Percentiles rank a stretch among this genome's conserved stretches.
Conservation (phyloP, 1,140 invertebrate genomes). For the Eumeta japonica region DNA sequence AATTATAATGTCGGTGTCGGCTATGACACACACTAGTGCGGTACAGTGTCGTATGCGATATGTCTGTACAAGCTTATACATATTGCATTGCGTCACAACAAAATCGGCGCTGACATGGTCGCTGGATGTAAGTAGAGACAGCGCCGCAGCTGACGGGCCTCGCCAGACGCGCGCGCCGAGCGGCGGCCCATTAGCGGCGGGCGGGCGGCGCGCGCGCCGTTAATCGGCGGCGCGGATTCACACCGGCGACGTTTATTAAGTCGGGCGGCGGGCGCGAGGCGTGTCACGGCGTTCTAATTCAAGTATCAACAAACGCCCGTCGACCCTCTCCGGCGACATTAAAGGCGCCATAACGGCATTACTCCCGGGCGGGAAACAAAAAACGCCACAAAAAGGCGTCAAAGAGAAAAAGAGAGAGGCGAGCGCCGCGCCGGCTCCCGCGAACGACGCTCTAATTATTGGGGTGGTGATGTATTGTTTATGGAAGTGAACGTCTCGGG, state of each 20-base stretch:
- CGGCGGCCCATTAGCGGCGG: no score
- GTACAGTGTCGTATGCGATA: no score
- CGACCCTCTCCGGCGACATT: slow-evolving; percentile 50
- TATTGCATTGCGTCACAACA: no score
- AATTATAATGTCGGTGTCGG: no score
- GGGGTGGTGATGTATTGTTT: slow-evolving; percentile 36
- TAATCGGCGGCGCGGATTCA: no score
- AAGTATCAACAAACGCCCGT: slow-evolving; percentile 57
- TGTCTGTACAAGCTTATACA: no score
- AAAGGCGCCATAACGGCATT: slow-evolving; percentile 57
- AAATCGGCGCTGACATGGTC: no score
- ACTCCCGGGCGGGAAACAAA: slow-evolving; percentile 52
- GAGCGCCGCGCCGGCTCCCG: slow-evolving; percentile 9
- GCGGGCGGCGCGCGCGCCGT: no score
- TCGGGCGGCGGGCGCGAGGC: slow-evolving; percentile 51
- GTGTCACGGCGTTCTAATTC: slow-evolving; percentile 57
- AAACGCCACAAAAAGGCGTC: slow-evolving; percentile 39
- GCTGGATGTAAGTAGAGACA: no score
- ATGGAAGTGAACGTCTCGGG: slow-evolving; percentile 19
- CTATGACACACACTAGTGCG: no score
- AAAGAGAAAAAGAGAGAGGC: slow-evolving; percentile 38
- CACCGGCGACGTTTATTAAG: slow-evolving; percentile 51
- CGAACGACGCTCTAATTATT: slow-evolving; percentile 36
- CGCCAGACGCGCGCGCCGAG: no score
- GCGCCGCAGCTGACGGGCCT: no score